Base-by-base conservation (phyloP, 2,113 vertebrate genomes). In the Lichenostomus cassidix region DNA sequence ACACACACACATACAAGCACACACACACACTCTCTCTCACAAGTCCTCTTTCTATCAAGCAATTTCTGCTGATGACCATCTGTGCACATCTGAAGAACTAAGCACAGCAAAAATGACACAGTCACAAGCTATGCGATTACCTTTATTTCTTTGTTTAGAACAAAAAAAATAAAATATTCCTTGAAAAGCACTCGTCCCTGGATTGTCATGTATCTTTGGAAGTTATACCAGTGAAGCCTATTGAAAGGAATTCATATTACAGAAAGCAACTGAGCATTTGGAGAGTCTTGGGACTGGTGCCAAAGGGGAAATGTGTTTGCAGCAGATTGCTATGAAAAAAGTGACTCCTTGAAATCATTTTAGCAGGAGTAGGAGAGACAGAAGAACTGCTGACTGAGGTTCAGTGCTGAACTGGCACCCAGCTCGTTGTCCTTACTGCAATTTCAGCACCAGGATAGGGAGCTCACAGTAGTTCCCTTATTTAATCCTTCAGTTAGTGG, bases 301-400 rank as follows among this genome's bases (percentile, higher is more conserved):
- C 92, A 96, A 81, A 59, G 83, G 39, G 79, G 68, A 94, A 92
- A 80, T 77, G 79, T 93, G 79, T 93, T 94, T 93, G 69, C 59
- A 86, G 91, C 79, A 89, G 85, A 95, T 87, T 95, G 63, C 47
- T 58, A 3, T 67, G 79, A 60, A 79, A 92, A 83, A 80, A 73
- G 33, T 59, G 24, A 55, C 52, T 93, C 71, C 44, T 67, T 81
- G 56, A 83, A 90, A 89, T 89, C 27, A 21, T 89, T 92, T 90
- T 63, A 83, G 64, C 68, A 87, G 63, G 56, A 88, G 27, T 10
- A 74, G 55, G 50, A 64, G 52, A 92, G 60, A 68, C 29, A 42
- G 73, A 71, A 75, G 76, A 95, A 41, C 49, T 87, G 60, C 84
- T 91, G 65, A 84, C 60, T 78, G 90, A 69, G 63, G 33, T 90